Percentiles rank a stretch among this genome's conserved stretches.
These are phyloP conservation scores for Drosophila nebulosa DNA, from an alignment of 1,140 invertebrate genomes.

Conservation along the genomic window DNA sequence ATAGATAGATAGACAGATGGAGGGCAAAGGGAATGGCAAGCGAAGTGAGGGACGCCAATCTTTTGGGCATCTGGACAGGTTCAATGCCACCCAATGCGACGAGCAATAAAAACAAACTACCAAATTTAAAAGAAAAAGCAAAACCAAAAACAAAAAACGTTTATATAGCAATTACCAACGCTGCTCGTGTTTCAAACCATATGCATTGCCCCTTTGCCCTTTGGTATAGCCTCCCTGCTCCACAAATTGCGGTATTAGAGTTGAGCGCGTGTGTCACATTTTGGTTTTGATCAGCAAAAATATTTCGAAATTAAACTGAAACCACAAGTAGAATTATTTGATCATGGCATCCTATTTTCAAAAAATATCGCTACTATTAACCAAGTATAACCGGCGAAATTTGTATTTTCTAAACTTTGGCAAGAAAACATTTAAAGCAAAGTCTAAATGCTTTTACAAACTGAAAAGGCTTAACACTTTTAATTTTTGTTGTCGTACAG, in stretches of 20 bases:
- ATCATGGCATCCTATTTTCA: no score
- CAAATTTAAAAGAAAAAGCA: constrained; percentile 53
- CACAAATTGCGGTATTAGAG: constrained; percentile 23
- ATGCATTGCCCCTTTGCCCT: constrained; percentile 22
- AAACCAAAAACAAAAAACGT: constrained; percentile 48
- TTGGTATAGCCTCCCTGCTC: background rate
- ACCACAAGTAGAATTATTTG: no score
- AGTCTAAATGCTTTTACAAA: no score
- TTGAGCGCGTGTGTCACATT: constrained; percentile 7
- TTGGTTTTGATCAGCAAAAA: no score
- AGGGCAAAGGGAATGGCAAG: background rate
- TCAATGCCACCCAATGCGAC: constrained; percentile 71
- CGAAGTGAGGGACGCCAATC: constrained; percentile 5
- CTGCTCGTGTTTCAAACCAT: constrained; percentile 66
- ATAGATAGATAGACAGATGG: background rate
- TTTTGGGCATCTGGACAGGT: constrained; percentile 38
- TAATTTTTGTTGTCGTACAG: no score
- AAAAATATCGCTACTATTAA: no score
- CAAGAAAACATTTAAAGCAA: no score
- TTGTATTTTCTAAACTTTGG: no score
- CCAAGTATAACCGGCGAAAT: no score
- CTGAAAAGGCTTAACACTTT: no score
- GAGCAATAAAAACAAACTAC: constrained; percentile 67
- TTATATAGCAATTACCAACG: constrained; percentile 74
- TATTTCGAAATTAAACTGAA: no score